Base-by-base conservation (phyloP, 2,888 invertebrate species). In the Mythimna vitellina region DNA sequence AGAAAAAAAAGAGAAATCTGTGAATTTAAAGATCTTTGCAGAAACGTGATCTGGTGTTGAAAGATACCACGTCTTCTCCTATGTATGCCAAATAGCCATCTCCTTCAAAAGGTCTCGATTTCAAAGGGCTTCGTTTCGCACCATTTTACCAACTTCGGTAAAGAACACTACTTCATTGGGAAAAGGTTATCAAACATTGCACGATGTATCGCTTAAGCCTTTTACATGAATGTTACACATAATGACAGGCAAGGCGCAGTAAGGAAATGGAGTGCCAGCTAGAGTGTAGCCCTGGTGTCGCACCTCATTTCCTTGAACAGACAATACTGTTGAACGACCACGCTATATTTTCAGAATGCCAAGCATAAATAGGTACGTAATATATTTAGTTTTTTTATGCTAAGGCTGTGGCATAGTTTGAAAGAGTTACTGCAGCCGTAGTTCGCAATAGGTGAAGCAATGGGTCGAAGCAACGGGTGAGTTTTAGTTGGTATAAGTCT, bases 171-270 rank as follows among this genome's bases (percentile, higher is more conserved):
- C 2, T 20, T 17, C 20, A 22, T 6, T 17, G 17, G 9, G 22
- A 10, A 57, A 66, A 76, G 76, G 62, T 62, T 62, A 62, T 54
- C 35, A 29, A 65, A 12, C 20, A 56, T 35, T 57, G 62, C 74
- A 67, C 51, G 74, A 76, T 57, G 38, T 53, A 62, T 25, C 61
- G 76, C 8, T 66, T 61, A 61, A 17, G 66, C 76, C 73, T 75
- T 54, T 54, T 65, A 61, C 49, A 65, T 75, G 6, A 22, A 22
- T 38, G 22, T 9, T 63, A 3, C 1, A 17, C 32, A 22, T 56
- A 56, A n/a, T 75, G 12, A 10, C n/a, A 17, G 4, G 9, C 49
- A 66, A 0, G 9, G 49, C 56, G 14, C 3, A 51, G 25, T 25
- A 9, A 22, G 1, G 6, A 42, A 4, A 56, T 32, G 60, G 25